Conservation (phyloP, 2,113 vertebrate species). For the Spilogale gracilis region DNA sequence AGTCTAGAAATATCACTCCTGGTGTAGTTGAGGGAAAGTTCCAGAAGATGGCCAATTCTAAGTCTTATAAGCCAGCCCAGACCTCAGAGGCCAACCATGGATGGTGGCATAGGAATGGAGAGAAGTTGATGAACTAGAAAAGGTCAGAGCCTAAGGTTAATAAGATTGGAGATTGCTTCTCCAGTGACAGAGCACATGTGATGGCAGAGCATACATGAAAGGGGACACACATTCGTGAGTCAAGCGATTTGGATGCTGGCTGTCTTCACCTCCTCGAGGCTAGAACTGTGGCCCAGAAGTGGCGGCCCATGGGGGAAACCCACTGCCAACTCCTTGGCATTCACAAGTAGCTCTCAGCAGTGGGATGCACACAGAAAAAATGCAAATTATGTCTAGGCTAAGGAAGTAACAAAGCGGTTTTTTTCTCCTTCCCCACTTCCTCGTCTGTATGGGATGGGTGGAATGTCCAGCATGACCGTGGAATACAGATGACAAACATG, state of each 20-base stretch:
- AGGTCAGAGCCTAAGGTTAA: not conserved
- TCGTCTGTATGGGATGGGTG: not conserved
- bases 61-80: not conserved
- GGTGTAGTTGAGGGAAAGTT: not conserved
- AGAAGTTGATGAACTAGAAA: not conserved
- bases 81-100: not conserved
- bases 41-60: not conserved
- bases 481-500: not conserved
- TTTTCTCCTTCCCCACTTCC: not conserved
- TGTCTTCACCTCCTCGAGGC: not conserved
- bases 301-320: not conserved
- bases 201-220: not conserved
- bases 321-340: fast-evolving
- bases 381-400: not conserved
- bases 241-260: not conserved
- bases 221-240: not conserved
- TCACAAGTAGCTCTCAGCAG: not conserved
- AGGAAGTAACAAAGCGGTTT: not conserved
- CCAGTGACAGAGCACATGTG: too few relatives aligned
- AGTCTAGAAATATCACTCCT: not conserved
- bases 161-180: not conserved
- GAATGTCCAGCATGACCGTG: not conserved
- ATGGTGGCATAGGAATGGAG: too few relatives aligned
- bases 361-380: not conserved
- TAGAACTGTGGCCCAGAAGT: too few relatives aligned